Evolutionary conservation across 2,888 invertebrate genomes (phyloP).

Genomic region (Lepidocyrtoides sp.): DNA sequence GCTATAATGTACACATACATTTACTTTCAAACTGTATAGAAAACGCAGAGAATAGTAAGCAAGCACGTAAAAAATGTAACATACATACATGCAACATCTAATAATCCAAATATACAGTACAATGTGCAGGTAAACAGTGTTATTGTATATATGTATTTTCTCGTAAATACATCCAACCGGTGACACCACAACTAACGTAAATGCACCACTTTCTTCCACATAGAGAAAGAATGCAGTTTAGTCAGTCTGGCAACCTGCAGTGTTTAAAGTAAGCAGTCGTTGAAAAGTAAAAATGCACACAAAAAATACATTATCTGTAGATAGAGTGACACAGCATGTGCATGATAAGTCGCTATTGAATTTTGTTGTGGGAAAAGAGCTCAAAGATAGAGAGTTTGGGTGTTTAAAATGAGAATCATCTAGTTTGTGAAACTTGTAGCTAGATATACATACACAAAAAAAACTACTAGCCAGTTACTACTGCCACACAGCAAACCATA

Average conservation of each 20-base stretch:
- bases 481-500: not conserved
- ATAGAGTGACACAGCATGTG: slow-evolving; percentile 23
- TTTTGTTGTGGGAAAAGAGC: slow-evolving; percentile 40
- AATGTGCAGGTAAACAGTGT: not conserved
- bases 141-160: not conserved
- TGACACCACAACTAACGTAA: no score
- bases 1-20: no score
- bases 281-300: slow-evolving; percentile 26
- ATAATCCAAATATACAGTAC: no score
- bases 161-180: not conserved
- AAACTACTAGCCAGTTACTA: not conserved
- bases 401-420: slow-evolving; percentile 27
- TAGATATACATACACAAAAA: not conserved
- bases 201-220: no score
- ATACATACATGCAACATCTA: no score
- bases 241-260: not conserved
- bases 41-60: not conserved
- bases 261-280: not conserved
- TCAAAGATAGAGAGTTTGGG: slow-evolving; percentile 19
- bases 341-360: not conserved
- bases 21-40: not conserved
- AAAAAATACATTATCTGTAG: slow-evolving; percentile 40
- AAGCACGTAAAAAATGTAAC: not conserved
- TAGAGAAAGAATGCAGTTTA: slow-evolving; percentile 10
- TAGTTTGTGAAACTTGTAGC: not conserved